phyloP scores from a whole-genome alignment of 2,888 invertebrate genomes.

The Dioctria rufipes region DNA sequence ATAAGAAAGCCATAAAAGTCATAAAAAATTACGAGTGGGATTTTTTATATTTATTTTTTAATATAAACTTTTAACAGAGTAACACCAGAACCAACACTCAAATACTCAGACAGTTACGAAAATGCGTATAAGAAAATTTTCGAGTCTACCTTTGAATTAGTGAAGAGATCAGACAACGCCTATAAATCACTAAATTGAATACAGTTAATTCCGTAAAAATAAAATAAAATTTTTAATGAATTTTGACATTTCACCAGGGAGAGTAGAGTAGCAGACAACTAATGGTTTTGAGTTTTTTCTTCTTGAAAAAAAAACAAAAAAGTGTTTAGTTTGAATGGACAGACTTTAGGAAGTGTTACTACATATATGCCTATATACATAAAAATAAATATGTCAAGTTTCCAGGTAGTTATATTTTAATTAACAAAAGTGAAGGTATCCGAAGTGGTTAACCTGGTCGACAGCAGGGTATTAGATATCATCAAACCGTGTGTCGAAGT shows the following conservation, averaged over 20 bases:
- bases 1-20: too few relatives aligned
- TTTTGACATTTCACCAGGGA: neutral
- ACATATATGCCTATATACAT: neutral
- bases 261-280: neutral
- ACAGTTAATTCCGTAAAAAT: neutral
- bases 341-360: neutral
- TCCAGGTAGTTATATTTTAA: neutral
- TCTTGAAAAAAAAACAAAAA: neutral
- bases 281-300: neutral
- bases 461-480: neutral
- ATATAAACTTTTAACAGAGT: too few relatives aligned
- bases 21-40: too few relatives aligned
- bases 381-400: neutral
- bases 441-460: conserved; percentile 5
- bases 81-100: too few relatives aligned
- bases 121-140: neutral
- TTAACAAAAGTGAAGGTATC: conserved; percentile 38
- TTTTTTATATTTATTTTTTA: too few relatives aligned
- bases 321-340: neutral
- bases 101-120: too few relatives aligned
- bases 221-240: neutral
- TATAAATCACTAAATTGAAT: conserved; percentile 39
- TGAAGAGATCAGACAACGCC: neutral
- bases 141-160: conserved; percentile 16
- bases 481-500: neutral